A percentile compares a stretch with the other conserved stretches of the same genome.
phyloP scores from a whole-genome alignment of 2,113 vertebrate genomes.

The Peromyscus maniculatus region DNA sequence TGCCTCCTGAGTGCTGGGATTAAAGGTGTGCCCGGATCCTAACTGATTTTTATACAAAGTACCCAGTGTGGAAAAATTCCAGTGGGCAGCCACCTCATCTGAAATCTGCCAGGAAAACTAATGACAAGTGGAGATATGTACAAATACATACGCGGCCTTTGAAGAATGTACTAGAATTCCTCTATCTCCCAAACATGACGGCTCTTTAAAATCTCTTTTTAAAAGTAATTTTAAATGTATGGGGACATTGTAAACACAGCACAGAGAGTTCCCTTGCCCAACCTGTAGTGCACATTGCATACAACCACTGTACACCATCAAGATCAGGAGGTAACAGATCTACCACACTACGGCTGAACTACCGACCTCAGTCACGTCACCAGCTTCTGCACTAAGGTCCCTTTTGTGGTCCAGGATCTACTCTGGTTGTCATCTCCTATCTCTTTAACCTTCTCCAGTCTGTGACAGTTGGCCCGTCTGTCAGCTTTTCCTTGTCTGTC shows the following conservation, averaged over 20 bases:
- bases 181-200: not conserved
- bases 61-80: not conserved
- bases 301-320: accelerated
- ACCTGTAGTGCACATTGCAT: not conserved
- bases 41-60: not conserved
- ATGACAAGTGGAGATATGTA: not conserved
- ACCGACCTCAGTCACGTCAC: too few species aligned
- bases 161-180: not conserved
- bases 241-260: not conserved
- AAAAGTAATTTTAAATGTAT: conserved; percentile 1
- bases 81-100: not conserved
- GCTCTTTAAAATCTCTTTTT: not conserved
- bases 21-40: not conserved
- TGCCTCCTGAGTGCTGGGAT: not conserved
- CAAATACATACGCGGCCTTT: not conserved
- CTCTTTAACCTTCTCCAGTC: not conserved
- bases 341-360: not conserved
- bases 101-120: not conserved
- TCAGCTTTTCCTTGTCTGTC: not conserved
- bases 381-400: not conserved
- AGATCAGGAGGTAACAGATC: not conserved
- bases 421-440: not conserved
- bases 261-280: not conserved
- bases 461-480: too few species aligned
- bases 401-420: not conserved